Evolutionary conservation across 2,113 vertebrate genomes (phyloP).

Genomic region (Ammodytes dubius): DNA sequence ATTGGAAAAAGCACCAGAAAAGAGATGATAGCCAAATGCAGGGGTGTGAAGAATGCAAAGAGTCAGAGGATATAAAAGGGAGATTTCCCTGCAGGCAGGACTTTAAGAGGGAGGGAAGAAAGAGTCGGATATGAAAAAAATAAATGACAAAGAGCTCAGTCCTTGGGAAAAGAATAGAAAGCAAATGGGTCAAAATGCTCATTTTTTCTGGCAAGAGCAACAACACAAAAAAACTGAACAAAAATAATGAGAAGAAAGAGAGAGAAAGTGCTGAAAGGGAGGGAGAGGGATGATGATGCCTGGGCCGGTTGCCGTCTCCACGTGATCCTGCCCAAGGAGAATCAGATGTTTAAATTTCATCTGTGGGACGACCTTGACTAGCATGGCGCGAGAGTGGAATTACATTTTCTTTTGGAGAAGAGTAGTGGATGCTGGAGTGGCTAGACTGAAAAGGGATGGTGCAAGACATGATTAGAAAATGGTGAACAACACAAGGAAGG

Average conservation of each 20-base stretch:
- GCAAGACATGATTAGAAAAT: conserved; percentile 69
- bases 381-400: conserved; percentile 56
- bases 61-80: conserved; percentile 5
- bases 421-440: conserved; percentile 57
- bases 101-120: background rate
- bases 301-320: conserved; percentile 27
- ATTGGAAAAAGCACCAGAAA: background rate
- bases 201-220: conserved; percentile 15
- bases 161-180: background rate
- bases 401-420: conserved; percentile 62
- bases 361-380: conserved; percentile 68
- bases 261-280: conserved; percentile 15
- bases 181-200: conserved; percentile 10
- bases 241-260: background rate
- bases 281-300: conserved; percentile 11
- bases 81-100: conserved; percentile 19
- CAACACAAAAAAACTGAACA: conserved; percentile 9
- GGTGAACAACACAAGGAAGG: conserved; percentile 40
- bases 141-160: background rate
- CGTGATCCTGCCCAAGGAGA: conserved; percentile 51
- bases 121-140: conserved; percentile 20
- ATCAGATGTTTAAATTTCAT: conserved; percentile 74
- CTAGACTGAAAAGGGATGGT: conserved; percentile 53
- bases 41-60: conserved; percentile 10
- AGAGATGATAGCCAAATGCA: conserved; percentile 29